Conservation (phyloP, 2,797 vertebrate species). For the Tokudaia tokunoshimensis region DNA sequence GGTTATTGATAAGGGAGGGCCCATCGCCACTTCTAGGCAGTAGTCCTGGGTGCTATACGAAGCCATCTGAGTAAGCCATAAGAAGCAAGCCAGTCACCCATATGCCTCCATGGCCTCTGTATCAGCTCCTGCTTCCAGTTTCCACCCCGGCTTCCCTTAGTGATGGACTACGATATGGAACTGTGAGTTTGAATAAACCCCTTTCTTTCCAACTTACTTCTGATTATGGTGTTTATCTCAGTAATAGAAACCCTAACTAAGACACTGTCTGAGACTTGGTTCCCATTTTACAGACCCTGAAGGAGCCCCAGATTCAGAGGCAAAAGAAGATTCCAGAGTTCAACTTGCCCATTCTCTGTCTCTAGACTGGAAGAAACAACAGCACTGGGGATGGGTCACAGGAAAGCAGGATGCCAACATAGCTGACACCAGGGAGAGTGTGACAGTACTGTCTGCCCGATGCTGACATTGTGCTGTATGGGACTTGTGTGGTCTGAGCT, state of each 20-base stretch:
- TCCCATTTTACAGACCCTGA: neutral
- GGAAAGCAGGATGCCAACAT: neutral
- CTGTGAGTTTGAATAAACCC: neutral
- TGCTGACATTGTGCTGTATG: rapidly evolving
- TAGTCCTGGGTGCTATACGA: neutral
- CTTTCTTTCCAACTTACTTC: neutral
- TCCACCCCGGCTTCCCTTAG: neutral
- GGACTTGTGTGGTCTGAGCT: slow-evolving; percentile 50
- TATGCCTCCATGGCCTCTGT: neutral
- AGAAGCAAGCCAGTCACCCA: neutral
- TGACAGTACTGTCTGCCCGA: neutral
- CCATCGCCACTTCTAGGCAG: neutral
- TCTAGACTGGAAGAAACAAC: neutral
- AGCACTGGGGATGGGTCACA: too few species aligned
- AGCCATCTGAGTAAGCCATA: neutral
- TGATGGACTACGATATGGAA: too few species aligned
- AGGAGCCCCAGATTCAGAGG: neutral
- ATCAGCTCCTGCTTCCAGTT: neutral
- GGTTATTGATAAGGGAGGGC: neutral
- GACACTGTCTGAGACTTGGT: neutral
- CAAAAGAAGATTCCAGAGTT: neutral
- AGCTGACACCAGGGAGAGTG: neutral
- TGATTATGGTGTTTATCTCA: neutral
- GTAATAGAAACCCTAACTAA: neutral
- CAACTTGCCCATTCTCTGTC: neutral